Percentiles rank a stretch among this genome's conserved stretches.
Evolutionary conservation across 2,113 vertebrate species (phyloP).

Genomic region (Corvus cornix): DNA sequence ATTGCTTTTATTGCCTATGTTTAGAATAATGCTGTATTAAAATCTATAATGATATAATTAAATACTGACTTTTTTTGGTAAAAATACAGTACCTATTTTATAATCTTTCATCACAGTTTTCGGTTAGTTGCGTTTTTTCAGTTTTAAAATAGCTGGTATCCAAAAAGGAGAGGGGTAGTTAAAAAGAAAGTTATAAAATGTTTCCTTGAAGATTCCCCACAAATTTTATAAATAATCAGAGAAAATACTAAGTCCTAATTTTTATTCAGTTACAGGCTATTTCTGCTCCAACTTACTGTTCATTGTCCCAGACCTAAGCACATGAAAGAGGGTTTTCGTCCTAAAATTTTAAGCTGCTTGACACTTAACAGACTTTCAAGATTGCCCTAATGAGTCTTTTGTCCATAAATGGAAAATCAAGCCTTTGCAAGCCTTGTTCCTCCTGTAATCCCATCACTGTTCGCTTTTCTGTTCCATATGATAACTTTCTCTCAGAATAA

Average conservation of each 20-base stretch:
- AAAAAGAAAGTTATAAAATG: neutral
- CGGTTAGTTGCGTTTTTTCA: neutral
- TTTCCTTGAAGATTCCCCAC: neutral
- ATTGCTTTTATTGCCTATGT: neutral
- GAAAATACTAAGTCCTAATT: neutral
- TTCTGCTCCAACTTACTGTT: neutral
- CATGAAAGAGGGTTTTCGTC: neutral
- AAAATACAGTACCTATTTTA: neutral
- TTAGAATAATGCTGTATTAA: neutral
- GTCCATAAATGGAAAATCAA: neutral
- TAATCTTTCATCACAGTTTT: neutral
- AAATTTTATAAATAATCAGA: neutral
- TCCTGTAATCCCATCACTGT: neutral
- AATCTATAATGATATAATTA: neutral
- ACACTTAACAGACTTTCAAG: neutral
- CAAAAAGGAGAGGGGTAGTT: neutral
- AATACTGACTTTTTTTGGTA: neutral
- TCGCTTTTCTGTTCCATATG: constrained; percentile 21
- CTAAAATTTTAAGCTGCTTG: neutral
- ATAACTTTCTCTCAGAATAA: constrained; percentile 17
- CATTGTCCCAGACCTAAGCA: neutral
- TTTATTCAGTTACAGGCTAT: neutral
- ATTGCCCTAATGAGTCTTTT: constrained; percentile 23
- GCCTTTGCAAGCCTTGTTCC: neutral
- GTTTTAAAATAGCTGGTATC: neutral